Conservation (phyloP, 2,113 vertebrate species). For the Leptocoma aspasia region DNA sequence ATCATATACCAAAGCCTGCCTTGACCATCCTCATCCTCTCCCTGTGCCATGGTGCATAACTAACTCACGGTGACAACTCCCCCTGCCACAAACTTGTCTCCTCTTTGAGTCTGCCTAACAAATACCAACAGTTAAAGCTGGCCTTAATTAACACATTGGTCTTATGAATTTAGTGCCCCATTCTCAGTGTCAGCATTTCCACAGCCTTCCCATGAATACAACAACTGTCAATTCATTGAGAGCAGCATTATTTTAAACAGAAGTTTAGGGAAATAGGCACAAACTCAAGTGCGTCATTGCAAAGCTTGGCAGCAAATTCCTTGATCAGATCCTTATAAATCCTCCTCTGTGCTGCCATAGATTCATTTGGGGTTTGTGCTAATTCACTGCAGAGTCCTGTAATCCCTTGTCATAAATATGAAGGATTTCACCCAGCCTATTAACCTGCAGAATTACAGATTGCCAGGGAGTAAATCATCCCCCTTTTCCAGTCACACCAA, state of each 20-base stretch:
- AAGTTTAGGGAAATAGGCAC: neutral
- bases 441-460: slow-evolving; percentile 35
- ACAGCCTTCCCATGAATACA: neutral
- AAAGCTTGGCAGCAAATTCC: neutral
- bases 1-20: neutral
- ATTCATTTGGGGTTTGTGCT: neutral
- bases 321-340: neutral
- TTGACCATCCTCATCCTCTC: neutral
- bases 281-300: neutral
- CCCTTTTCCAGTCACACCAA: neutral
- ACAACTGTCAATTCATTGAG: neutral
- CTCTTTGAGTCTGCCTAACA: neutral
- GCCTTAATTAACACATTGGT: neutral
- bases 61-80: neutral
- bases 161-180: neutral
- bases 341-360: neutral
- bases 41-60: neutral
- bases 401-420: slow-evolving; percentile 26
- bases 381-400: slow-evolving; percentile 6
- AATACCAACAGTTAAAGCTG: neutral
- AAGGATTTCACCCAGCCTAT: slow-evolving; percentile 13
- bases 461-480: slow-evolving; percentile 15
- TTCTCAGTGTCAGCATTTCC: no score
- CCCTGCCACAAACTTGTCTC: neutral
- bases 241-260: neutral